phyloP scores from a whole-genome alignment of 2,113 vertebrate species.

The Brevimyrus niger region DNA sequence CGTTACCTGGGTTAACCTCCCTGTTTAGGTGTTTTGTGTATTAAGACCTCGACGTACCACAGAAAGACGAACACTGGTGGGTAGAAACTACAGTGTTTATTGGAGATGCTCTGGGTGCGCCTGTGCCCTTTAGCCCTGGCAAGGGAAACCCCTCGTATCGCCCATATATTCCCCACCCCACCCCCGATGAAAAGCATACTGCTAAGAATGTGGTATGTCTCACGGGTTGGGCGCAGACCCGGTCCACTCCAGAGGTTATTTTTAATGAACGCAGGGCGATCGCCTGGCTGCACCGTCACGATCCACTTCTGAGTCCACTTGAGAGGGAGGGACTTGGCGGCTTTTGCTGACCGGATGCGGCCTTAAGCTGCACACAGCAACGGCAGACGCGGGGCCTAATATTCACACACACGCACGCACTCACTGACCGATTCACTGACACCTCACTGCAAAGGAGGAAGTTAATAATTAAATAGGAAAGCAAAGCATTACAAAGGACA shows the following conservation, averaged over 20 bases:
- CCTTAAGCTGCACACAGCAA: not conserved
- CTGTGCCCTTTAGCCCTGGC: not conserved
- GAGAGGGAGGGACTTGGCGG: not conserved
- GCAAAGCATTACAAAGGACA: not conserved
- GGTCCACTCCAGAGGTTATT: not conserved
- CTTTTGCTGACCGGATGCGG: not conserved
- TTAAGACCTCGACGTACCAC: not conserved
- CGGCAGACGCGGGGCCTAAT: not conserved
- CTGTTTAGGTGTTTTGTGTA: not conserved
- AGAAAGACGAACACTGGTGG: not conserved
- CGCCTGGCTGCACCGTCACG: not conserved
- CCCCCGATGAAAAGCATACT: not conserved
- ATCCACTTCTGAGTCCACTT: not conserved
- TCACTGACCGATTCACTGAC: not conserved
- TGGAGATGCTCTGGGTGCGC: not conserved
- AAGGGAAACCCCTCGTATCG: not conserved
- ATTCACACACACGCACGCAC: not conserved
- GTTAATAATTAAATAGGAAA: conserved; percentile 1
- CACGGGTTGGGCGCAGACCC: not conserved
- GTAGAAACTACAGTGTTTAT: conserved; percentile 7
- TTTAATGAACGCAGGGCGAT: not conserved
- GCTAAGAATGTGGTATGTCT: not conserved
- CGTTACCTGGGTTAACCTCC: not conserved
- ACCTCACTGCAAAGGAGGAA: conserved; percentile 4
- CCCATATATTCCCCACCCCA: not conserved